A percentile compares a stretch with the other conserved stretches of the same genome.
These are phyloP conservation scores for Sthenelais limicola DNA, from an alignment of 2,888 invertebrate genomes.

Conservation along the genomic window DNA sequence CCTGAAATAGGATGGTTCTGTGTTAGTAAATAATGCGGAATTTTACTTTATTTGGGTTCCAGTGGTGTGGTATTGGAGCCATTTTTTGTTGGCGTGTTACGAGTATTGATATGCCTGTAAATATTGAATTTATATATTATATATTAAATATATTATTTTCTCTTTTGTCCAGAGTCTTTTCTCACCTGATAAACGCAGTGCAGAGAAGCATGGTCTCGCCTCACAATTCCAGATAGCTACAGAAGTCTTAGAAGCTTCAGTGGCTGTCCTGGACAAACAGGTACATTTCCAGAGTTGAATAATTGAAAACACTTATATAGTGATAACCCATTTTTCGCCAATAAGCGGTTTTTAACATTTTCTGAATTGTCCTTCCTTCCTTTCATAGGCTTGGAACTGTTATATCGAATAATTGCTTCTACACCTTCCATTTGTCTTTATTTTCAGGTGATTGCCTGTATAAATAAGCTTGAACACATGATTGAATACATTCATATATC, in stretches of 20 bases:
- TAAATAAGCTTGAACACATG: conserved; percentile 82
- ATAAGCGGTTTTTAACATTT: too few relatives aligned
- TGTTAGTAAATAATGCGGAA: too few relatives aligned
- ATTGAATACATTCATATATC: conserved; percentile 98
- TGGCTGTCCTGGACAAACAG: conserved; percentile 86
- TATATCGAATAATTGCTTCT: too few relatives aligned
- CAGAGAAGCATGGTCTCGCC: conserved; percentile 81
- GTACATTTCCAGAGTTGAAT: conserved; percentile 47
- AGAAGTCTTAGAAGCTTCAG: conserved; percentile 91
- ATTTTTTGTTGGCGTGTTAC: too few relatives aligned
- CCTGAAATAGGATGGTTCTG: too few relatives aligned
- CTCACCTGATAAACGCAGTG: conserved; percentile 51
- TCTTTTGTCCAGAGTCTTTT: conserved; percentile 45
- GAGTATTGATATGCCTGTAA: too few relatives aligned
- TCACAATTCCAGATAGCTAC: conserved; percentile 79
- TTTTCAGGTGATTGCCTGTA: conserved; percentile 63
- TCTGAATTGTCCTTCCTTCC: too few relatives aligned
- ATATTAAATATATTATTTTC: background rate
- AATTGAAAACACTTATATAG: background rate
- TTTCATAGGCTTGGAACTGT: too few relatives aligned
- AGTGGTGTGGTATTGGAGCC: too few relatives aligned
- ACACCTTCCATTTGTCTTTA: background rate
- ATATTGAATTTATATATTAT: too few relatives aligned
- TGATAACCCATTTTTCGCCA: background rate
- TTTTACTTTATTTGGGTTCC: too few relatives aligned